A percentile compares a stretch with the other conserved stretches of the same genome.
Evolutionary conservation across 2,797 vertebrate species (phyloP).

Genomic region (Macropodus opercularis): DNA sequence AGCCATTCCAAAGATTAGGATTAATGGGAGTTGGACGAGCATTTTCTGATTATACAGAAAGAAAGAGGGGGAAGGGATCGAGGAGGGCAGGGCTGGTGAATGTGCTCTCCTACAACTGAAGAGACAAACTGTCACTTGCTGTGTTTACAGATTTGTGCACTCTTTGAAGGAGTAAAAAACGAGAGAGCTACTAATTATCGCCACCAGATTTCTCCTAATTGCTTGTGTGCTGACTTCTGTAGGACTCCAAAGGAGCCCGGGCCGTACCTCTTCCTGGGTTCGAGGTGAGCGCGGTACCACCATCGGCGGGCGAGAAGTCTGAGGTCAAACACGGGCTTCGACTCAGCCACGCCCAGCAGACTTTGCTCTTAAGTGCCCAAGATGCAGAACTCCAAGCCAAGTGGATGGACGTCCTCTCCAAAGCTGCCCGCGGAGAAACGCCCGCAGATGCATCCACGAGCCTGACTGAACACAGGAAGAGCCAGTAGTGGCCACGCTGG

Average conservation of each 20-base stretch:
- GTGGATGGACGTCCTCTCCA: conserved; percentile 87
- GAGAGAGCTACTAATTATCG: neutral
- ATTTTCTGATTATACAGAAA: conserved; percentile 65
- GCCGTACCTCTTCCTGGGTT: conserved; percentile 84
- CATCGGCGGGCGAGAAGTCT: conserved; percentile 76
- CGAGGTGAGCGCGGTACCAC: conserved; percentile 68
- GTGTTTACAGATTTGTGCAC: neutral
- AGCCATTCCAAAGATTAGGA: conserved; percentile 71
- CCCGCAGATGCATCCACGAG: conserved; percentile 53
- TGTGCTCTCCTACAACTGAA: conserved; percentile 11
- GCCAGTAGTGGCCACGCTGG: conserved; percentile 67
- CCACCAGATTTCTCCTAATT: neutral
- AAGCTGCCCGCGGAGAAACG: conserved; percentile 75
- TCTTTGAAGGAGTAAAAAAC: neutral
- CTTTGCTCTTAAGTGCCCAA: conserved; percentile 83
- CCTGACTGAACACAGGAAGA: conserved; percentile 78
- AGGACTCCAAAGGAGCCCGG: conserved; percentile 82
- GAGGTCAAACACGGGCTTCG: conserved; percentile 82
- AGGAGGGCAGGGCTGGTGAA: conserved; percentile 6
- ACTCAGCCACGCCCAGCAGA: conserved; percentile 85
- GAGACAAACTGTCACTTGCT: conserved; percentile 19
- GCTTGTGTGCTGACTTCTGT: neutral
- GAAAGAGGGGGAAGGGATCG: conserved; percentile 35
- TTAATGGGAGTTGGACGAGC: conserved; percentile 65
- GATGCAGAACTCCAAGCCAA: conserved; percentile 84